Evolutionary conservation across 2,113 vertebrate species (phyloP).

Genomic region (Zapornia atra): DNA sequence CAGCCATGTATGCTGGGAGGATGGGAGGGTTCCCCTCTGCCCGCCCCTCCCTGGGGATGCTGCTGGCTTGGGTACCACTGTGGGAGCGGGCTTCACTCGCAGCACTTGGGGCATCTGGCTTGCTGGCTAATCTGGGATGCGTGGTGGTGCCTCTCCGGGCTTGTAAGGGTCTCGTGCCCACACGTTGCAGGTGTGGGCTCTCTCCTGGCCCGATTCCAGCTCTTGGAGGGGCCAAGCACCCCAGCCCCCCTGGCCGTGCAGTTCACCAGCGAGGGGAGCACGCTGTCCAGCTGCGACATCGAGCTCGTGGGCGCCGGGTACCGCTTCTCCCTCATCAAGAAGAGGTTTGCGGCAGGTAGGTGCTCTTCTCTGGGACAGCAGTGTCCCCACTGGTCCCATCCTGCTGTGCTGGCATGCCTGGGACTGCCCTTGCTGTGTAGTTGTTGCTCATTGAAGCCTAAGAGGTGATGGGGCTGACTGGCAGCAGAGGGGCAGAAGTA

Average conservation of each 20-base stretch:
- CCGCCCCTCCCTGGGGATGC: rapidly evolving
- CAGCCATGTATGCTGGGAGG: rapidly evolving
- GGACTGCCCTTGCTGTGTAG: rapidly evolving
- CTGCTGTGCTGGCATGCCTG: rapidly evolving
- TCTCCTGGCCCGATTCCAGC: conserved; percentile 91
- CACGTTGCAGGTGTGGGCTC: conserved; percentile 87
- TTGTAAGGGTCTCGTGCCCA: neutral
- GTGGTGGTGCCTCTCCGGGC: rapidly evolving
- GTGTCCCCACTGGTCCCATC: rapidly evolving
- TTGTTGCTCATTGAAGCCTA: neutral
- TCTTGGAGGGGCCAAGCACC: conserved; percentile 91
- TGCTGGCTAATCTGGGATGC: neutral
- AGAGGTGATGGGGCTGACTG: neutral
- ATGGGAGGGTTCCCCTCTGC: neutral
- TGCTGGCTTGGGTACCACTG: rapidly evolving
- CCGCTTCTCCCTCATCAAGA: conserved; percentile 97
- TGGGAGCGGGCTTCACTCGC: neutral
- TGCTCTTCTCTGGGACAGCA: rapidly evolving
- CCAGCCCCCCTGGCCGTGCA: conserved; percentile 91
- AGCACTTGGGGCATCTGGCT: rapidly evolving
- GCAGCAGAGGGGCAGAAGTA: neutral
- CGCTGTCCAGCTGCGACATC: conserved; percentile 93
- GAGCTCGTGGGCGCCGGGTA: conserved; percentile 93
- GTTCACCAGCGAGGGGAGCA: conserved; percentile 98
- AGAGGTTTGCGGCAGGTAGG: conserved; percentile 96